Base-by-base conservation (phyloP, 2,888 invertebrate species). In the Drosophila macrospina region DNA sequence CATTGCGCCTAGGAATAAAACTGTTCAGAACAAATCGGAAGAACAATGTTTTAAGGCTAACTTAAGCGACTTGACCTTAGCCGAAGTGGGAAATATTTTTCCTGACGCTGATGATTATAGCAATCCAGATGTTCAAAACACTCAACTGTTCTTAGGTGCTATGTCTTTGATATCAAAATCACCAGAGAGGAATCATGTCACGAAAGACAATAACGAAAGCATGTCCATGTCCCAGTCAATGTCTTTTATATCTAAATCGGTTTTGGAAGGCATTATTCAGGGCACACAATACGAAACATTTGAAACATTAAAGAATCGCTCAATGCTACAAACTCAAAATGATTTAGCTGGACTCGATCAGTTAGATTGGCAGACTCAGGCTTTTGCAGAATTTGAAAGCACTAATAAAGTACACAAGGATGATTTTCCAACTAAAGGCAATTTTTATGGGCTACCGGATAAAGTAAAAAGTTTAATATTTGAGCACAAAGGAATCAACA, bases 371-470 rank as follows among this genome's bases (percentile, higher is more conserved):
- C 89, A 89, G 39, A 83, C 89, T 0, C 89, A 92, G 55, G 85
- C 74, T 3, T 91, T 91, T 80, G 63, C 77, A 0, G 81, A 84
- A 10, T 75, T 79, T n/a, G 72, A 78, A 26, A 55, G 47, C 44
- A 37, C 20, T 0, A 50, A 59, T 13, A 41, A 55, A 8, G 11
- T 20, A 20, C 20, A n/a, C 8, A 24, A 30, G 0, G 70, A 82
- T 26, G 70, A 57, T 3, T 91, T 90, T 70, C 89, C 90, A 0
- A 80, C 74, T 47, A 90, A 88, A 42, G 94, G 94, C 0, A 91
- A 93, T 10, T 98, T 97, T 92, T 98, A 96, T 93, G 98, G 97
- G 0, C 92, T 98, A 39, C 97, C 98, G 0, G 90, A 93, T 1
- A 93, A 93, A 81, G 95, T 97, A 0, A 94, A 95, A 90, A 93